These are phyloP conservation scores for Calliopsis andreniformis DNA, from an alignment of 1,140 invertebrate genomes.

Conservation along the genomic window DNA sequence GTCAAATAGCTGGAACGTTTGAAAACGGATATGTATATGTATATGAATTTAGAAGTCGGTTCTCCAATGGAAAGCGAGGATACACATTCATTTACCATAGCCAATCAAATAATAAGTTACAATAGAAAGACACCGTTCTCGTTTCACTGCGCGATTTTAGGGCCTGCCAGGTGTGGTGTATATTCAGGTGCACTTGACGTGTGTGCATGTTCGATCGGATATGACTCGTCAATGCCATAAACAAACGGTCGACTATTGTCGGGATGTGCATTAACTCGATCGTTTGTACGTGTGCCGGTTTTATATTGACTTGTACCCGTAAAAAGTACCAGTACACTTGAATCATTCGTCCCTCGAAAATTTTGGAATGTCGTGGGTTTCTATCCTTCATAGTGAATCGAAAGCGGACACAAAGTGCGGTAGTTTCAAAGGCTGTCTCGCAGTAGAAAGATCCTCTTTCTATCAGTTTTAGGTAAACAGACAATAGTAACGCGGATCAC, in stretches of 20 bases:
- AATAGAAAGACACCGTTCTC: conserved; percentile 25
- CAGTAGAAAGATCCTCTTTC: background rate
- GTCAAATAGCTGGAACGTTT: background rate
- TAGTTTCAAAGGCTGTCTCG: conserved; percentile 30
- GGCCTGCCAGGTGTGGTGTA: conserved; percentile 39
- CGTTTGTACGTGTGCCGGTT: background rate
- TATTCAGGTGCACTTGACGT: conserved; percentile 32
- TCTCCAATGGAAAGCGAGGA: conserved; percentile 8
- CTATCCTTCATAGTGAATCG: conserved; percentile 30
- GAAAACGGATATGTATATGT: background rate
- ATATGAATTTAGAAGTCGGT: no score
- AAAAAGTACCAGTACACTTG: background rate
- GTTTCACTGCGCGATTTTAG: conserved; percentile 16
- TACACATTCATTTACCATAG: background rate
- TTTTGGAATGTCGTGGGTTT: conserved; percentile 35
- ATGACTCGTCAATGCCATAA: conserved; percentile 38
- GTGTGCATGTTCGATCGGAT: conserved; percentile 30
- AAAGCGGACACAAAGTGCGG: conserved; percentile 27
- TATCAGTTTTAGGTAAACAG: conserved; percentile 34
- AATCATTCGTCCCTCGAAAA: background rate
- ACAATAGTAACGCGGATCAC: background rate
- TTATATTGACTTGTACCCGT: background rate
- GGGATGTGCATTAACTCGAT: conserved; percentile 21
- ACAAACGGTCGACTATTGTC: conserved; percentile 28
- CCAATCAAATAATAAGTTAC: background rate